These are phyloP conservation scores for Megastigmus dorsalis DNA, from an alignment of 2,888 invertebrate genomes.

Conservation along the genomic window DNA sequence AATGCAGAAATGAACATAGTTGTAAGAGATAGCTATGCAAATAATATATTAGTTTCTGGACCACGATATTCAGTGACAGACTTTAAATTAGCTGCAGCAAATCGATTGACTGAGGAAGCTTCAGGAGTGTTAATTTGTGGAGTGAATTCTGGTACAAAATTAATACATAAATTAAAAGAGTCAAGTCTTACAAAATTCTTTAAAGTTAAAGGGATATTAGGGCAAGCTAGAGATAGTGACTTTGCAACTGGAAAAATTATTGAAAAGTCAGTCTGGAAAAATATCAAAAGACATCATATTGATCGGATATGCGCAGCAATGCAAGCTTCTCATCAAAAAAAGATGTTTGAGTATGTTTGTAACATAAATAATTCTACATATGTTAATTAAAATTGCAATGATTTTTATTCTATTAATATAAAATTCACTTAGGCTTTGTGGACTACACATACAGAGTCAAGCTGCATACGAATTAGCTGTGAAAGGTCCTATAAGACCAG, in stretches of 20 bases:
- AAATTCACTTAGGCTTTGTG: constrained; percentile 78
- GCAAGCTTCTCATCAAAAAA: constrained; percentile 90
- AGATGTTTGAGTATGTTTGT: constrained; percentile 86
- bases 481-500: constrained; percentile 87
- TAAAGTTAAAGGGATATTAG: constrained; percentile 84
- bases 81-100: constrained; percentile 79
- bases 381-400: constrained; percentile 31
- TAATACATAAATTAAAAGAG: constrained; percentile 78
- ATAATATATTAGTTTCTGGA: constrained; percentile 85
- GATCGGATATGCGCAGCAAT: constrained; percentile 85
- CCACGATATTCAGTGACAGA: constrained; percentile 84
- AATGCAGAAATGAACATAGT: constrained; percentile 77
- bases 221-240: constrained; percentile 84
- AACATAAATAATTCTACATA: neutral
- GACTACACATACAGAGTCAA: constrained; percentile 90
- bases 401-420: constrained; percentile 40
- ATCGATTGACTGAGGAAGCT: constrained; percentile 79
- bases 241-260: constrained; percentile 83
- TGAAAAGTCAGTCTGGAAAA: constrained; percentile 82
- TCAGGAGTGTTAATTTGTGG: constrained; percentile 88
- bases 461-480: constrained; percentile 92
- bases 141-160: constrained; percentile 80
- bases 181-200: constrained; percentile 82
- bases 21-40: constrained; percentile 82
- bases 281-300: constrained; percentile 82